Evolutionary conservation across 2,888 invertebrate genomes (phyloP), one percentile per base, ranked within the genome.

Genomic region (Teinopalpus imperialis): DNA sequence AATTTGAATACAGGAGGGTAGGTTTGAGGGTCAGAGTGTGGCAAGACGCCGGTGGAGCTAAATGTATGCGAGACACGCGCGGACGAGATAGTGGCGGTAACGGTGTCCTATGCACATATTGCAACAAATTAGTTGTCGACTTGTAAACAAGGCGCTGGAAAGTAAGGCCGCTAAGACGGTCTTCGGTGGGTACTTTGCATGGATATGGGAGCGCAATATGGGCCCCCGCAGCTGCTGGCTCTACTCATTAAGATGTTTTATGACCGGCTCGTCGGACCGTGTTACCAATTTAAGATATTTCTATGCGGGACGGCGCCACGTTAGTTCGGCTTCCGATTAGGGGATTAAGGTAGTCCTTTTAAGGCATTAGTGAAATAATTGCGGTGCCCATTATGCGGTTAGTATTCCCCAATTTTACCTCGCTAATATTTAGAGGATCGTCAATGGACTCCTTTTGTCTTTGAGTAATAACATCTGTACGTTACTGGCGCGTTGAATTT

Each of bases 201-300:
- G 88, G 86, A 88, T 87, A 88, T 87, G 89, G 87, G 88, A 78
- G 73, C 80, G 86, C 81, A 88, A 87, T 86, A 89, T 87, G 80
- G 81, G 75, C 76, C 75, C 73, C 71, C 86, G 67, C 89, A 89
- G 87, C 87, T 89, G 89, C 82, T 79, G 72, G 82, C 78, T 75
- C 78, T 81, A 83, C 89, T 89, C 89, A 89, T 89, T 89, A 89
- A 89, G 89, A 89, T 89, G 89, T 88, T 89, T 89, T 89, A 89
- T 89, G 88, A 81, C 74, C 78, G 81, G 81, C 71, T 83, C 83
- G 78, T 81, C 81, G 87, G 88, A 87, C 86, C 82, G 78, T 78
- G 83, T 81, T 83, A 77, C 85, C 87, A 85, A 86, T 88, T 88
- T 88, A 85, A 88, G 87, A 85, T 88, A 86, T 88, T 88, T 88